Percentiles rank a stretch among this genome's conserved stretches.
Conservation (phyloP, 2,888 invertebrate genomes). For the Caenorhabditis sp. region DNA sequence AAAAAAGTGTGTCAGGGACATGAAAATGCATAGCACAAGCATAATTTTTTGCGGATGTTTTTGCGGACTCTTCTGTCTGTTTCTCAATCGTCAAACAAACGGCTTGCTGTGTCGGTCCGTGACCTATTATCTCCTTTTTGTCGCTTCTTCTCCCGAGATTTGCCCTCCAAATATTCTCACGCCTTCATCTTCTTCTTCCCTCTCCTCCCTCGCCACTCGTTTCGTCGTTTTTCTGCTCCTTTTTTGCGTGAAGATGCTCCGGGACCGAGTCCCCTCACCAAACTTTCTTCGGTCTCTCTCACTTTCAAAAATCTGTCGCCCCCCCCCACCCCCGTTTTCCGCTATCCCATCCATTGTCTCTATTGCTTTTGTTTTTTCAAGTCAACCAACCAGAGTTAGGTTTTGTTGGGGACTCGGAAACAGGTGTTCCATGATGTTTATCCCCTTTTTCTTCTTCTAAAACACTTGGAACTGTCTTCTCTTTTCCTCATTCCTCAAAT, state of each 20-base stretch:
- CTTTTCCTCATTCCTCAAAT: constrained; percentile 5
- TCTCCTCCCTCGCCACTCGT: constrained; percentile 38
- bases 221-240: constrained; percentile 31
- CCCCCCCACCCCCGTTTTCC: neutral
- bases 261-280: too few species aligned
- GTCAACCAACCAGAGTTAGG: neutral
- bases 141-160: constrained; percentile 55
- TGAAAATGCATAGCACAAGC: constrained; percentile 43
- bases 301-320: neutral
- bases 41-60: constrained; percentile 46
- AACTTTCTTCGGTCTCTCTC: constrained; percentile 10
- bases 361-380: too few species aligned
- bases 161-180: constrained; percentile 55
- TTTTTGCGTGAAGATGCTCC: constrained; percentile 29
- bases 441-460: constrained; percentile 26
- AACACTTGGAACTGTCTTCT: constrained; percentile 43
- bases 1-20: constrained; percentile 49
- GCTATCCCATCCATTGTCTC: constrained; percentile 19
- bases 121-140: constrained; percentile 62
- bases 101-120: too few species aligned
- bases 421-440: constrained; percentile 63
- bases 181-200: constrained; percentile 54
- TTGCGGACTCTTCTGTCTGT: constrained; percentile 6
- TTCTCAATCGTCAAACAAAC: constrained; percentile 40
- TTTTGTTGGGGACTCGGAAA: constrained; percentile 30